A percentile compares a stretch with the other conserved stretches of the same genome.
Conservation (phyloP, 2,113 vertebrate genomes). For the Macroglossus sobrinus region DNA sequence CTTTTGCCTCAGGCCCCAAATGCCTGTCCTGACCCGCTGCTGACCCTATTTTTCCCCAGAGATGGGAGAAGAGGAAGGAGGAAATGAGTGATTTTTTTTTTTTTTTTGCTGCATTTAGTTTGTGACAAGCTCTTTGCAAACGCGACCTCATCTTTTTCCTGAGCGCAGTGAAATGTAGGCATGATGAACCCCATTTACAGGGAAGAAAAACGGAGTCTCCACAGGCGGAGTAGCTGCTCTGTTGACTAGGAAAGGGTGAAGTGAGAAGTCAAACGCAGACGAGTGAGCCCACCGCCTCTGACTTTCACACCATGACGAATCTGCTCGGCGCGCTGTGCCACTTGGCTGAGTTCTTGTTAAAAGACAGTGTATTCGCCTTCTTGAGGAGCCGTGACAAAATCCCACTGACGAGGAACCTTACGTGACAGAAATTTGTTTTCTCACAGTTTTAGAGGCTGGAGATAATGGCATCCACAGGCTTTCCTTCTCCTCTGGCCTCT, state of each 20-base stretch:
- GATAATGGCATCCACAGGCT: neutral
- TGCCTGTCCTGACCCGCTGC: no score
- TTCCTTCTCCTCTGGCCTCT: neutral
- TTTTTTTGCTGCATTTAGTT: neutral
- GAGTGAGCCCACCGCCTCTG: neutral
- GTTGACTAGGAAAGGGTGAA: fast-evolving
- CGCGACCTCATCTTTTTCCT: neutral
- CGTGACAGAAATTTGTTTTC: neutral
- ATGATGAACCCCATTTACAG: neutral
- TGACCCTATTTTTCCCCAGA: neutral
- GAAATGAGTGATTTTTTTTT: neutral
- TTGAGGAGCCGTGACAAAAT: neutral
- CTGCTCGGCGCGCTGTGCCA: fast-evolving
- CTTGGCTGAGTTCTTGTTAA: neutral
- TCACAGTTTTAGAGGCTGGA: neutral
- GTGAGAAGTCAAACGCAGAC: neutral
- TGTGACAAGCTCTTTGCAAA: neutral
- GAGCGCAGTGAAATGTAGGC: no score
- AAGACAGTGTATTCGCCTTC: neutral
- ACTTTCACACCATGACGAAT: fast-evolving
- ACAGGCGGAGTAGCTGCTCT: no score
- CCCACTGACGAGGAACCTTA: no score
- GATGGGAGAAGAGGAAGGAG: neutral
- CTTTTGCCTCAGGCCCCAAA: neutral
- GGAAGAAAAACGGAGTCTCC: neutral